phyloP scores from a whole-genome alignment of 23 tunicate genomes.

The Oikopleura dioica region DNA sequence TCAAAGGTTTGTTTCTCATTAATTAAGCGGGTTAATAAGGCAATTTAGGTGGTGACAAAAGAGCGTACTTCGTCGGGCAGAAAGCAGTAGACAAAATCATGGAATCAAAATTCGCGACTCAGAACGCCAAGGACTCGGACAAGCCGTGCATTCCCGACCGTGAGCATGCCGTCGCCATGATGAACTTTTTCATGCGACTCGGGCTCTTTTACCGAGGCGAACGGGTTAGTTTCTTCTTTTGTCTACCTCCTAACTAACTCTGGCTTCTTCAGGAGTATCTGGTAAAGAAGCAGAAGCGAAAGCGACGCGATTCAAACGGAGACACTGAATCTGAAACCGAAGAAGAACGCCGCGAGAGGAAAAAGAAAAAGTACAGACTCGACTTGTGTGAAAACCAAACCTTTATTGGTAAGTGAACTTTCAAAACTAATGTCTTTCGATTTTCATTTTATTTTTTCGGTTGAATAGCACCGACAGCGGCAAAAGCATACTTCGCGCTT shows the following conservation, averaged over 20 bases:
- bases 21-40: neutral
- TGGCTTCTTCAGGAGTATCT: too few relatives aligned
- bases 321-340: neutral
- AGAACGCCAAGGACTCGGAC: constrained; percentile 15
- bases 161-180: neutral
- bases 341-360: neutral
- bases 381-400: neutral
- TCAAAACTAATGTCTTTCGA: too few relatives aligned
- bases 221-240: too few relatives aligned
- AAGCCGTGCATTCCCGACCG: neutral
- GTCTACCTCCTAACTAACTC: too few relatives aligned
- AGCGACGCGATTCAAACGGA: neutral
- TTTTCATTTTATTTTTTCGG: too few relatives aligned
- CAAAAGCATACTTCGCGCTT: too few relatives aligned
- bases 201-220: neutral
- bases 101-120: constrained; percentile 39
- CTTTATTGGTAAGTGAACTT: too few relatives aligned
- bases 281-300: neutral
- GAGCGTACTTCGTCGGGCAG: constrained; percentile 19
- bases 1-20: neutral
- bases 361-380: neutral
- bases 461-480: too few relatives aligned
- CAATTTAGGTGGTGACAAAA: constrained; percentile 8
- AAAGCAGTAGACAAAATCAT: constrained; percentile 76
- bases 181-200: neutral